A percentile compares a stretch with the other conserved stretches of the same genome.
Conservation (phyloP, 2,113 vertebrate genomes). For the Semnopithecus entellus region DNA sequence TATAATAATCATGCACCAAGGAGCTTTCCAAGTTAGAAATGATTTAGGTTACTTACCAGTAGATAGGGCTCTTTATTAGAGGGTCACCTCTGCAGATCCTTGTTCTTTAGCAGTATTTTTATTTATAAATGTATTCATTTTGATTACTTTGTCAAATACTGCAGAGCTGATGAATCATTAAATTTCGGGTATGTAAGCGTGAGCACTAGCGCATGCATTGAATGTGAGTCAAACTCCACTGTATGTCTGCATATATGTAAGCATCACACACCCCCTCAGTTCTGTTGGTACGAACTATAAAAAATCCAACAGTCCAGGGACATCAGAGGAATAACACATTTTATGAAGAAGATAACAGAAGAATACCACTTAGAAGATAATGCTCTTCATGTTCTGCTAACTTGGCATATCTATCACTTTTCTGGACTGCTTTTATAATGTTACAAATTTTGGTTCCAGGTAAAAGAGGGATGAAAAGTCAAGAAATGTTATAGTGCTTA, state of each 20-base stretch:
- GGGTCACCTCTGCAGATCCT: slow-evolving; percentile 71
- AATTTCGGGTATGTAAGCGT: slow-evolving; percentile 82
- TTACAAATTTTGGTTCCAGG: slow-evolving; percentile 55
- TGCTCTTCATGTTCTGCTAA: slow-evolving; percentile 66
- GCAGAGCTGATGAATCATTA: slow-evolving; percentile 78
- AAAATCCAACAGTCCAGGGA: slow-evolving; percentile 71
- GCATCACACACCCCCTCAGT: slow-evolving; percentile 77
- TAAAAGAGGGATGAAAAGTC: slow-evolving; percentile 59
- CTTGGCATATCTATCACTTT: slow-evolving; percentile 54
- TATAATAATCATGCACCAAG: slow-evolving; percentile 17
- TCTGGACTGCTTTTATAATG: slow-evolving; percentile 59
- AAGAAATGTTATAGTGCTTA: slow-evolving; percentile 30
- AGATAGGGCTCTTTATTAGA: slow-evolving; percentile 72
- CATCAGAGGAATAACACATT: slow-evolving; percentile 39
- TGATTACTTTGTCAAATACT: slow-evolving; percentile 68
- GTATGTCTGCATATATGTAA: slow-evolving; percentile 75
- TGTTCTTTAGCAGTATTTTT: slow-evolving; percentile 66
- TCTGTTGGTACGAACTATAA: slow-evolving; percentile 68
- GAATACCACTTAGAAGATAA: slow-evolving; percentile 74
- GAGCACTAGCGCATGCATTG: slow-evolving; percentile 86
- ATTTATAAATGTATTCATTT: slow-evolving; percentile 34
- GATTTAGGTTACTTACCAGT: slow-evolving; percentile 81
- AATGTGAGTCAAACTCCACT: slow-evolving; percentile 80
- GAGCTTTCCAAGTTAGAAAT: slow-evolving; percentile 54
- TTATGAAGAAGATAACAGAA: slow-evolving; percentile 66